Conservation (phyloP, 2,888 invertebrate species). For the Smittia sp. region DNA sequence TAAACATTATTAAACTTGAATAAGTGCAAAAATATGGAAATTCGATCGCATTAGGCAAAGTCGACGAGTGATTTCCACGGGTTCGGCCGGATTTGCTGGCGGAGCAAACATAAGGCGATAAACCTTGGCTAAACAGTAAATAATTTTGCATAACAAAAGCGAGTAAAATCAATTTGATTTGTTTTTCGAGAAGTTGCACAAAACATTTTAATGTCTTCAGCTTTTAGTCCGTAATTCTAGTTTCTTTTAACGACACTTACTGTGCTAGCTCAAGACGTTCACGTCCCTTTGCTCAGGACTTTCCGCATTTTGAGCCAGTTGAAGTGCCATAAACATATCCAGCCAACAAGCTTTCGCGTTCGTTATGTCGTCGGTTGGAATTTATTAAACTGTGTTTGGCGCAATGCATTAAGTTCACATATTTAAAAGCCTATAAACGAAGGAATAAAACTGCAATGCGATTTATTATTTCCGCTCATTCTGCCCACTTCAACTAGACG, state of each 20-base stretch:
- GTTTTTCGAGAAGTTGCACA: no score
- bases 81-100: not conserved
- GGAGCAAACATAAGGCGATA: not conserved
- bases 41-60: conserved; percentile 15
- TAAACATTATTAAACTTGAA: conserved; percentile 37
- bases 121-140: not conserved
- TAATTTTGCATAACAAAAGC: not conserved
- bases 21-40: conserved; percentile 39
- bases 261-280: no score
- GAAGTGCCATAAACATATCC: not conserved
- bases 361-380: not conserved
- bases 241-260: no score
- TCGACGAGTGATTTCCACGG: conserved; percentile 16
- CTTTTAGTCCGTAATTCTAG: no score
- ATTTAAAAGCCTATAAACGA: not conserved
- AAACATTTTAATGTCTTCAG: no score
- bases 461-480: conserved; percentile 30
- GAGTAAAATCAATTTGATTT: no score
- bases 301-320: not conserved
- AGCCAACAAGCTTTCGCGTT: conserved; percentile 5
- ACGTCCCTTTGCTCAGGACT: no score
- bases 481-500: no score
- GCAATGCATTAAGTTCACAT: not conserved
- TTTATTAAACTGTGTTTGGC: not conserved
- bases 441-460: not conserved